These are phyloP conservation scores for Drosophila mayaguana DNA, from an alignment of 2,888 invertebrate genomes.

Conservation along the genomic window DNA sequence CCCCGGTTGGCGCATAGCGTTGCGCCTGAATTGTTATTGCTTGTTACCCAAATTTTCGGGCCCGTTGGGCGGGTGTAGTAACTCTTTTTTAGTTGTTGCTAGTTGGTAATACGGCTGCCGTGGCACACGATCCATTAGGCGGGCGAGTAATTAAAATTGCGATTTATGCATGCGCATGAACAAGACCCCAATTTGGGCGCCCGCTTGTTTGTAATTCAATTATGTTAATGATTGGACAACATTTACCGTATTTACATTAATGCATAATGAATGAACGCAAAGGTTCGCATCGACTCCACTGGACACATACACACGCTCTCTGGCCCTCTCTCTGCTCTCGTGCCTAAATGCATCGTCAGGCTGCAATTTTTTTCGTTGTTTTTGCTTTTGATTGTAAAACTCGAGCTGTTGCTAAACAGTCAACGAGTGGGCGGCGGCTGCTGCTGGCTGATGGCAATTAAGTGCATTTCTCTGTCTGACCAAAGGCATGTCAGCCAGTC, in stretches of 20 bases:
- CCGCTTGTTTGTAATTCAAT: constrained; percentile 84
- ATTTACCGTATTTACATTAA: constrained; percentile 85
- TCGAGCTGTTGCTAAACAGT: constrained; percentile 43
- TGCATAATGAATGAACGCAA: constrained; percentile 83
- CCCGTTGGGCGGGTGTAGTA: constrained; percentile 6
- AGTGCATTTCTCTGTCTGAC: constrained; percentile 82
- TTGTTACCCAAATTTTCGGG: constrained; percentile 21
- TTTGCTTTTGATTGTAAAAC: constrained; percentile 55
- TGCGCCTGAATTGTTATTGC: constrained; percentile 26
- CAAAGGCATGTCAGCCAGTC: constrained; percentile 65
- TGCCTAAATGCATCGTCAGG: constrained; percentile 62
- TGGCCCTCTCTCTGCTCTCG: background rate
- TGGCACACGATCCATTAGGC: constrained; percentile 73
- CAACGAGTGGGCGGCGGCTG: constrained; percentile 16
- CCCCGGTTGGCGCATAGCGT: constrained; percentile 31
- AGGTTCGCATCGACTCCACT: constrained; percentile 1
- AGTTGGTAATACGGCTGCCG: constrained; percentile 25
- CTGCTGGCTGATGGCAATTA: constrained; percentile 71
- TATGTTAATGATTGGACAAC: constrained; percentile 85
- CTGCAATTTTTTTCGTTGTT: constrained; percentile 51
- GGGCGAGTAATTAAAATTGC: constrained; percentile 77
- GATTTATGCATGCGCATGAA: constrained; percentile 74
- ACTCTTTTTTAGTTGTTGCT: constrained; percentile 18
- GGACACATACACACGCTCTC: background rate
- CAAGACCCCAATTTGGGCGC: constrained; percentile 53